Evolutionary conservation across 2,113 vertebrate genomes (phyloP), one percentile per base, ranked within the genome.

Genomic region (Antennarius striatus): DNA sequence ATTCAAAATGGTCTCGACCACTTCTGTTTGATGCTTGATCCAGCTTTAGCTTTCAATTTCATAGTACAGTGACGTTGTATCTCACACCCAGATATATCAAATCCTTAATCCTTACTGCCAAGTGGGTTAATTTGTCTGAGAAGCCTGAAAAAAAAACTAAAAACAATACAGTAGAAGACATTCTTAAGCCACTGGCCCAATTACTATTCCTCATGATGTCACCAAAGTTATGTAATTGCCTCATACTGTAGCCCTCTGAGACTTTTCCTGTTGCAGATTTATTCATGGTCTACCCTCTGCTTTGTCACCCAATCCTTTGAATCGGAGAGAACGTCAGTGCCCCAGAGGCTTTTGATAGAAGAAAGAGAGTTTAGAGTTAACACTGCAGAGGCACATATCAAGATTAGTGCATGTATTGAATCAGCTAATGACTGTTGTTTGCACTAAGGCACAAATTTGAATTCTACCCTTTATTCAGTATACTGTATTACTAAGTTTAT

Each of bases 251-350:
- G 49, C 30, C 63, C 73, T 63, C 22, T 63, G 64, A 81, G 73
- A 68, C 48, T 51, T 77, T 65, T 71, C 55, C 40, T 53, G 79
- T 85, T 79, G 11, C 14, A 55, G 48, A 67, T 75, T 59, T 60
- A 79, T 84, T 85, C 64, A 80, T 64, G 69, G 68, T 40, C 63
- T 46, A 43, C 57, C 39, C 0, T 72, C 70, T 68, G 76, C 82
- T 84, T 89, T 89, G 82, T 88, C 70, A 32, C 65, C 55, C 55
- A 52, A 16, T 53, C 81, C 60, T 87, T 87, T 85, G 74, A 75
- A 73, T 75, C 67, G 69, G 71, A 77, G 76, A 86, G 86, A 59
- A 88, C 87, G 79, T 60, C 58, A 77, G 64, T 75, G 30, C 62
- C 87, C 75, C 56, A 0, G 11, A 81, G 83, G 72, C 53, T 50